These are phyloP conservation scores for Heteractis magnifica DNA, from an alignment of 92 coral and sea anemone genomes.

Conservation along the genomic window DNA sequence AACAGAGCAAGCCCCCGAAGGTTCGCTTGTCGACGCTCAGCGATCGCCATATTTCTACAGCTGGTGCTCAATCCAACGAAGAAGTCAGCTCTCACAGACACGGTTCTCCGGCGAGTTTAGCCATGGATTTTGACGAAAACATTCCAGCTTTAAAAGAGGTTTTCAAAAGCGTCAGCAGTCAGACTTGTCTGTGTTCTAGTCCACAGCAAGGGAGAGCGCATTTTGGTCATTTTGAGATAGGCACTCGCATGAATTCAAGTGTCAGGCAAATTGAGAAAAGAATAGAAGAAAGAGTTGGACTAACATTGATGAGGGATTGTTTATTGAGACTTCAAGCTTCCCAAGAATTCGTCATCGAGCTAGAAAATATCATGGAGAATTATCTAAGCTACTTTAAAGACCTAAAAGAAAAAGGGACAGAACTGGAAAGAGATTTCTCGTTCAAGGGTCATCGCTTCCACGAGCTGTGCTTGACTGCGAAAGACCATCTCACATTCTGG, in stretches of 20 bases:
- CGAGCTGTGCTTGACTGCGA: slow-evolving; percentile 83
- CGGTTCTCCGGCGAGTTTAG: slow-evolving; percentile 15
- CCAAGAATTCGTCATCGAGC: slow-evolving; percentile 55
- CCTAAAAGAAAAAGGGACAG: slow-evolving; percentile 23
- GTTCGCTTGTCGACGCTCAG: slow-evolving; percentile 27
- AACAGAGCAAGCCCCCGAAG: slow-evolving; percentile 1
- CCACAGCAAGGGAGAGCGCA: slow-evolving; percentile 38
- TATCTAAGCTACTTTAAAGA: slow-evolving; percentile 43
- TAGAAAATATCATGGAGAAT: slow-evolving; percentile 59
- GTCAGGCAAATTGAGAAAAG: slow-evolving; percentile 63
- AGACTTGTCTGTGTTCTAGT: slow-evolving; percentile 49
- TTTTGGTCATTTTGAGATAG: slow-evolving; percentile 75
- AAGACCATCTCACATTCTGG: slow-evolving; percentile 71
- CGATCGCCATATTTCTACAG: slow-evolving; percentile 28
- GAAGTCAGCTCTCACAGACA: slow-evolving; percentile 20
- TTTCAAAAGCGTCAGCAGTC: slow-evolving; percentile 38
- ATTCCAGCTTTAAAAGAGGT: slow-evolving; percentile 44
- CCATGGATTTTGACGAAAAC: slow-evolving; percentile 47
- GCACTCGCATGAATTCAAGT: slow-evolving; percentile 61
- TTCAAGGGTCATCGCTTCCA: slow-evolving; percentile 69
- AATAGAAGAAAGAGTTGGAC: slow-evolving; percentile 66
- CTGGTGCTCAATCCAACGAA: slow-evolving; percentile 24
- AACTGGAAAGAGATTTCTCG: slow-evolving; percentile 50
- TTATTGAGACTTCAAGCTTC: slow-evolving; percentile 63
- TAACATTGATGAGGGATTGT: slow-evolving; percentile 69